Percentiles rank a stretch among this genome's conserved stretches.
Evolutionary conservation across 2,797 vertebrate genomes (phyloP).

Genomic region (Neopelma chrysocephalum): DNA sequence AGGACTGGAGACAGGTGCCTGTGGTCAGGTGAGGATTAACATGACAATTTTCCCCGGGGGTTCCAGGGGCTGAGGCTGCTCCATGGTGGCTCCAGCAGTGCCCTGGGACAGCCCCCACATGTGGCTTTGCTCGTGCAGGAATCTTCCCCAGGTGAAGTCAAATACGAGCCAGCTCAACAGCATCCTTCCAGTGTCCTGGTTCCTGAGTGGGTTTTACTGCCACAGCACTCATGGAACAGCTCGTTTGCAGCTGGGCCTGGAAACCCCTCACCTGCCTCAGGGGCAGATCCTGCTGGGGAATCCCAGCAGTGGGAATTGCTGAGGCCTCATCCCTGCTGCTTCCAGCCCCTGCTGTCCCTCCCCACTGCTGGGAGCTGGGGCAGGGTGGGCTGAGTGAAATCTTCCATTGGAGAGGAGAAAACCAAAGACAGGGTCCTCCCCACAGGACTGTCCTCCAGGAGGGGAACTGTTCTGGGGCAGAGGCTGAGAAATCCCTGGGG

Average conservation of each 20-base stretch:
- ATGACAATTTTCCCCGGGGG: background rate
- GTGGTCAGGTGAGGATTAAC: background rate
- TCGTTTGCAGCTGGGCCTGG: background rate
- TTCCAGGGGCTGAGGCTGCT: background rate
- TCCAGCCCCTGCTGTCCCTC: background rate
- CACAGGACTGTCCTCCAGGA: background rate
- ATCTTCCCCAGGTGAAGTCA: background rate
- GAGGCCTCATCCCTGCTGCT: background rate
- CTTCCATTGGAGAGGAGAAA: background rate
- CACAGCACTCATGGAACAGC: background rate
- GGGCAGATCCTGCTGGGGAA: background rate
- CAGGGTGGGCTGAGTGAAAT: background rate
- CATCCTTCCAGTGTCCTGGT: background rate
- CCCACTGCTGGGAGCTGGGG: background rate
- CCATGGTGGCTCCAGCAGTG: too few relatives aligned
- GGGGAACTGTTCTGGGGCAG: background rate
- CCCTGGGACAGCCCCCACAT: background rate
- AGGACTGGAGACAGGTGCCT: background rate
- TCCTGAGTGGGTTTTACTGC: background rate
- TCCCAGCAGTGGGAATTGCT: background rate
- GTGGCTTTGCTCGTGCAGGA: background rate
- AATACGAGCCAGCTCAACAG: background rate
- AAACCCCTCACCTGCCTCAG: background rate
- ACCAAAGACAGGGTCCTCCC: background rate
- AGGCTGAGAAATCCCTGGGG: background rate